phyloP scores from a whole-genome alignment of 2,888 invertebrate genomes.

The Hirtodrosophila alboralis region DNA sequence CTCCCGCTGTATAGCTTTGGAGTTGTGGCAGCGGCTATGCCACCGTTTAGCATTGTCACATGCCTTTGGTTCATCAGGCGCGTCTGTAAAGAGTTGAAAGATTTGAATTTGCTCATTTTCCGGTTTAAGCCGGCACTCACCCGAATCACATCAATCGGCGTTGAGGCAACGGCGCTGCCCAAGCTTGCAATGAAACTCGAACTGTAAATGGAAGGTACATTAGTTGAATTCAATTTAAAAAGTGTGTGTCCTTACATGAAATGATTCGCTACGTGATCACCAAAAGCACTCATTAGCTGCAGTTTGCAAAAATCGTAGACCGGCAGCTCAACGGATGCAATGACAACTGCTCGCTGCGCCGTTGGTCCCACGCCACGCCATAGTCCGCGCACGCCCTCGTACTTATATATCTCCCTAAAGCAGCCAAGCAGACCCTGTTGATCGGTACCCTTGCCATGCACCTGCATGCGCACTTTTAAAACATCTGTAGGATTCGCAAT shows the following conservation, averaged over 20 bases:
- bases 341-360: conserved; percentile 95
- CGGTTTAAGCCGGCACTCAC: conserved; percentile 85
- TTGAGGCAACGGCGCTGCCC: conserved; percentile 96
- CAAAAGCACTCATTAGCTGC: conserved; percentile 88
- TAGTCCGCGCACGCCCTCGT: conserved; percentile 93
- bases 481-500: conserved; percentile 98
- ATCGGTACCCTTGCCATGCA: conserved; percentile 86
- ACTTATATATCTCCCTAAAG: conserved; percentile 91
- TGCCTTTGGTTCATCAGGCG: conserved; percentile 96
- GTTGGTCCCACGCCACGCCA: conserved; percentile 97
- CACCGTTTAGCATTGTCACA: conserved; percentile 84
- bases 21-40: conserved; percentile 76
- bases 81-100: conserved; percentile 87
- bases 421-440: conserved; percentile 89
- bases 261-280: conserved; percentile 93
- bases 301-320: conserved; percentile 96
- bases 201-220: conserved; percentile 84
- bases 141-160: conserved; percentile 96
- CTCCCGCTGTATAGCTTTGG: conserved; percentile 91
- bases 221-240: not conserved
- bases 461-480: conserved; percentile 97
- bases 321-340: conserved; percentile 97
- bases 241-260: conserved; percentile 87
- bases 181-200: conserved; percentile 96
- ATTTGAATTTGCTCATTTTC: not conserved